These are phyloP conservation scores for Chrysaora quinquecirrha DNA, from an alignment of 30 jellyfish, hydroid and myxozoan genomes.

Conservation along the genomic window DNA sequence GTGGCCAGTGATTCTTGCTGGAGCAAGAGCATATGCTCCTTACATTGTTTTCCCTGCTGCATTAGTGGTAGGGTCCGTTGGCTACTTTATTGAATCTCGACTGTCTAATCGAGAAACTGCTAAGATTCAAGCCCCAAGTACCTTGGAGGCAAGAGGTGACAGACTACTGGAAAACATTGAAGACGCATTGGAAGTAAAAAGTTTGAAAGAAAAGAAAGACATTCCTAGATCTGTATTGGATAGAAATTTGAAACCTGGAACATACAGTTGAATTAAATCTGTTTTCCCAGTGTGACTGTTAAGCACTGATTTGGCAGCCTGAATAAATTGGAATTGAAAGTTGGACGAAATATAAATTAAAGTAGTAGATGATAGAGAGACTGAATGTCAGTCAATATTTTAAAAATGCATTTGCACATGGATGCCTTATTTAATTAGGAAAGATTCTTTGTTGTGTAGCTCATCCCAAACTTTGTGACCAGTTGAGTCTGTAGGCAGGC, in stretches of 20 bases:
- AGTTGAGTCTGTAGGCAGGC: no score
- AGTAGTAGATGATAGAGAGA: no score
- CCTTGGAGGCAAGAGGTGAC: conserved; percentile 81
- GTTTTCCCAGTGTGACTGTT: no score
- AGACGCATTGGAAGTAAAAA: conserved; percentile 46
- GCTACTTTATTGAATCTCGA: conserved; percentile 71
- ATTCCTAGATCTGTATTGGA: conserved; percentile 84
- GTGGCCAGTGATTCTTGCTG: conserved; percentile 96
- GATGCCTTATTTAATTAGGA: no score
- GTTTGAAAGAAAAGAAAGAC: conserved; percentile 67
- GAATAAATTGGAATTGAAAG: no score
- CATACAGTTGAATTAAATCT: conserved; percentile 29
- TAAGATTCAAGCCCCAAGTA: conserved; percentile 82
- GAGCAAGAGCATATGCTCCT: conserved; percentile 88
- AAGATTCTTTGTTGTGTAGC: no score
- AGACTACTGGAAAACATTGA: conserved; percentile 64
- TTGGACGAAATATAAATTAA: no score
- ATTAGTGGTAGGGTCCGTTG: conserved; percentile 87
- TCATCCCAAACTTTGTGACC: no score
- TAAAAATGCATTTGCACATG: no score
- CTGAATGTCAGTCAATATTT: no score
- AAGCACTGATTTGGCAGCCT: no score
- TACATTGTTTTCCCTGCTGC: conserved; percentile 96
- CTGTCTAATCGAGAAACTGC: conserved; percentile 64
- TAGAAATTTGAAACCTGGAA: conserved; percentile 76